phyloP scores from a whole-genome alignment of 2,797 vertebrate genomes.

The Holocentrus rufus region DNA sequence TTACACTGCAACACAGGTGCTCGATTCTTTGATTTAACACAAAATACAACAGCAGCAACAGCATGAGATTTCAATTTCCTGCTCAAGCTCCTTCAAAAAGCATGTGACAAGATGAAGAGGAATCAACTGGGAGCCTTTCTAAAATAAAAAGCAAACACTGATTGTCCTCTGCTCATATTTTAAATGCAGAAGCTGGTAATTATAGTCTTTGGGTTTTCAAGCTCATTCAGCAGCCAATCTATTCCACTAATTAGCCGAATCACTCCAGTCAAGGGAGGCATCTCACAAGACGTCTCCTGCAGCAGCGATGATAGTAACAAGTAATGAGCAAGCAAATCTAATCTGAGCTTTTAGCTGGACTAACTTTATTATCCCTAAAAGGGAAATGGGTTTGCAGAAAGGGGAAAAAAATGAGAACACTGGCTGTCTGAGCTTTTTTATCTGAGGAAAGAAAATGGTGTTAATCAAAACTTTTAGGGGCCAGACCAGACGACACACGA shows the following conservation, averaged over 20 bases:
- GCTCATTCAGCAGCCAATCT: conserved; percentile 47
- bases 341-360: neutral
- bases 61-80: too few relatives aligned
- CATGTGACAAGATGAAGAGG: neutral
- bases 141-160: neutral
- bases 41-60: conserved; percentile 1
- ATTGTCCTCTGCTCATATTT: conserved; percentile 10
- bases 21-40: neutral
- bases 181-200: conserved; percentile 36
- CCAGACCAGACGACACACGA: neutral
- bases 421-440: neutral
- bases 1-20: neutral
- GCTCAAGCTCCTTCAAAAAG: neutral
- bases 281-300: conserved; percentile 15
- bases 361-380: conserved; percentile 1
- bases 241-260: conserved; percentile 43
- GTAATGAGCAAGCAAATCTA: conserved; percentile 36
- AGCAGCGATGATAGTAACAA: conserved; percentile 16
- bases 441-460: conserved; percentile 4
- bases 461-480: neutral
- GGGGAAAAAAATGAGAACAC: neutral
- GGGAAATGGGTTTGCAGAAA: neutral
- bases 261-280: conserved; percentile 3
- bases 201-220: conserved; percentile 38
- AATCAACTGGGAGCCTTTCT: neutral